Evolutionary conservation across 2,113 vertebrate genomes (phyloP), one percentile per base, ranked within the genome.

Genomic region (Megaceryle torquata): DNA sequence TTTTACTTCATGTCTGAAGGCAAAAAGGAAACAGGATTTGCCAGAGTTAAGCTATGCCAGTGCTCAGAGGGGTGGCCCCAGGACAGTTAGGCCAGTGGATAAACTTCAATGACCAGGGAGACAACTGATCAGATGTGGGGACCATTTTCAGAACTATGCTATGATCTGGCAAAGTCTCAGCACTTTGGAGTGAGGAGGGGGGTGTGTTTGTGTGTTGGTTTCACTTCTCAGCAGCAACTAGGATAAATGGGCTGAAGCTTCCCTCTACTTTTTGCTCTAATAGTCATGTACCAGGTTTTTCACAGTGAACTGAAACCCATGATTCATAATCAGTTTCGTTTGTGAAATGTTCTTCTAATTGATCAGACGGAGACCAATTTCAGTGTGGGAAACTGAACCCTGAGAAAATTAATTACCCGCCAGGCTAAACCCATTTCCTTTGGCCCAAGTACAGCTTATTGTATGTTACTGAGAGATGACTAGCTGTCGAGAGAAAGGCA

Each of bases 391-490:
- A 98, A 97, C 95, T 95, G 95, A 96, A 95, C 93, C 91, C 89
- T 64, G 84, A 86, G 65, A 95, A 97, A 97, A 97, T 96, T 96
- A 98, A 97, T 97, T 97, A 97, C 96, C 94, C 91, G 75, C 92
- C 88, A 97, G 94, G 94, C 86, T 96, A 97, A 97, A 85, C 92
- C 84, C 88, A 97, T 97, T 98, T 98, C 93, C 93, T 97, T 95
- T 97, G 94, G 95, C 91, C 93, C 94, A 93, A 96, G 87, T 88
- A 94, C 95, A 97, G 95, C 92, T 96, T 94, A 95, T 96, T 97
- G 97, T 95, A 84, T 92, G 93, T 96, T 97, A 91, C 94, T 96
- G 94, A 96, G 93, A 85, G 94, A 96, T 78, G 81, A 91, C 71
- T 93, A 83, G 79, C 93, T 64, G 78, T 89, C 70, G 46, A 94